Base-by-base conservation (phyloP, 1,140 invertebrate genomes). In the Leptoteleia sp. region DNA sequence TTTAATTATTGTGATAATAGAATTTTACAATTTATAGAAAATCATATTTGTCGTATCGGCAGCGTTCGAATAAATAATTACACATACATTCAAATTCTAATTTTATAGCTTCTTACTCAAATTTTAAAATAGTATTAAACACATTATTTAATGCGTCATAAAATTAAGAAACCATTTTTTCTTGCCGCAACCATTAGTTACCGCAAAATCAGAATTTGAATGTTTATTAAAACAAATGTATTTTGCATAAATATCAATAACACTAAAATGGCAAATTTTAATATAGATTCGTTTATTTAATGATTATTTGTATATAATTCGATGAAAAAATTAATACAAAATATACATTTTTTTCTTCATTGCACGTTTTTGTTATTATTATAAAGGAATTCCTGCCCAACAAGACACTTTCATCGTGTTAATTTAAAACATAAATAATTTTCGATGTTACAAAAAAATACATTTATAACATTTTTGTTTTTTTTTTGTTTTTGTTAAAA, bases 271-370 rank as follows among this genome's bases (percentile, higher is more conserved):
- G 57, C 0, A 5, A 59, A 73, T 50, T 12, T 65, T 57, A 64
- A 43, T 65, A 65, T 7, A 64, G 65, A 65, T 48, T 64, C 40
- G 5, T 73, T 73, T 73, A 64, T 64, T 73, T 48, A 4, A 42
- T 73, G 16, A 57, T 65, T 50, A 65, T 57, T 47, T 48, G 25
- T 50, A 15, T 65, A 73, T 40, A 40, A 38, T 64, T 38, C 17
- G 40, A 48, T 38, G 31, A 61, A 6, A 75, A 64, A 59, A 35
- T 64, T 57, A 57, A 57, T 76, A 76, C 64, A 76, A 76, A 76
- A 76, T 68, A 76, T 76, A 70, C 64, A 76, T 62, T 43, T 19
- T 52, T 62, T 62, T 25, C 57, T 61, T 62, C 64, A 68, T 70
- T 76, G 73, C 73, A 68, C 73, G 62, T 72, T 31, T 62, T 54